Evolutionary conservation across 2,797 vertebrate genomes (phyloP), one percentile per base, ranked within the genome.

Genomic region (Pangasius mekongensis): DNA sequence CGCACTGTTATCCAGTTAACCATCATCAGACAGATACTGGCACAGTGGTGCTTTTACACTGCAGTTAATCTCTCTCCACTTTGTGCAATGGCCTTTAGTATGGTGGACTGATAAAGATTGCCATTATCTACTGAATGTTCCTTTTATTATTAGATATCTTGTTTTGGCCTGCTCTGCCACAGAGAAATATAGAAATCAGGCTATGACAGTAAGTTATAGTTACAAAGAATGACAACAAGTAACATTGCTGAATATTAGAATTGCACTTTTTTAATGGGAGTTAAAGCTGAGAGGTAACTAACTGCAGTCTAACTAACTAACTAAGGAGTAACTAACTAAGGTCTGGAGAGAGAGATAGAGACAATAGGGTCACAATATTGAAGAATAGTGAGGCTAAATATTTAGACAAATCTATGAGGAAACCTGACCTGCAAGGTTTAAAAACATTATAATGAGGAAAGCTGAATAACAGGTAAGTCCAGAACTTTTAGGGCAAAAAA

Each of bases 1-100:
- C 1, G 11, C 24, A 4, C 22, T 74, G n/a, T 54, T 77, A 77
- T 54, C 71, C 27, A 54, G n/a, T 77, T 77, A 77, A 77, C 71
- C 27, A 54, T 58, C 30, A 56, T 58, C 3, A 83, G 58, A 76
- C 87, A 73, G 24, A 87, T 76, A 85, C n/a, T 49, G 20, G 87
- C n/a, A 43, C 84, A 58, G 67, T 90, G 89, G 64, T 86, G 84
- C 54, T 54, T 84, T 89, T 83, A 85, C 78, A 77, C 69, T 88
- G 86, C 56, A 22, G 16, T 86, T 87, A 86, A 85, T 81, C 64
- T 88, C 76, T 64, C 27, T 52, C 16, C 6, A 43, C 82, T 78
- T 66, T 24, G 47, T 66, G 69, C 87, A 86, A 39, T 67, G 62
- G 54, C 47, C 13, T 7, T 74, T 71, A 81, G 64, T 64, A 69